These are phyloP conservation scores for Cryptoleucopteryx plumbea DNA, from an alignment of 2,113 vertebrate species.

Conservation along the genomic window DNA sequence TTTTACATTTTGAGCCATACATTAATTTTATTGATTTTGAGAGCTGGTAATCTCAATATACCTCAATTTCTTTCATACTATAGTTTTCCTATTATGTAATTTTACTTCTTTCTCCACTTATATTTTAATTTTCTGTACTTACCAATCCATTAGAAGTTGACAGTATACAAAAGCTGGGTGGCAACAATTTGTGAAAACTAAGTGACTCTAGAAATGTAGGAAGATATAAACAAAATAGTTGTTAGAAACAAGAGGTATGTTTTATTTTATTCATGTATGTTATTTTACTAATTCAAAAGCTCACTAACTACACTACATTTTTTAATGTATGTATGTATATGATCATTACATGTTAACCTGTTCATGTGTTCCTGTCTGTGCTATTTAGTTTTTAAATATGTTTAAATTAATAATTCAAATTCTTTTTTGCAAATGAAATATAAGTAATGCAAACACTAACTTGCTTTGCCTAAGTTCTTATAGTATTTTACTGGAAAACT, in stretches of 20 bases:
- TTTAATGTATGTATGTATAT: background rate
- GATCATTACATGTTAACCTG: background rate
- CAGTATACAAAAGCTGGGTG: background rate
- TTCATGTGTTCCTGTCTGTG: background rate
- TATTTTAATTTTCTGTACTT: conserved; percentile 18
- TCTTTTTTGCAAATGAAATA: background rate
- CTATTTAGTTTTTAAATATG: background rate
- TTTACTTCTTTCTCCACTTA: background rate
- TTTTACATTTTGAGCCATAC: background rate
- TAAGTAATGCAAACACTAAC: conserved; percentile 8
- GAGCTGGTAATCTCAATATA: background rate
- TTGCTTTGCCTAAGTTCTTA: conserved; percentile 14
- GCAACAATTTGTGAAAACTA: background rate
- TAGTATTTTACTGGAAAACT: background rate
- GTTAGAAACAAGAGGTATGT: background rate
- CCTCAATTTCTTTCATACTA: background rate
- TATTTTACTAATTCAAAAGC: conserved; percentile 1
- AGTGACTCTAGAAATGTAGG: background rate
- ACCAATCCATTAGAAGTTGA: background rate
- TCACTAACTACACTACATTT: background rate
- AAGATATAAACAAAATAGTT: background rate
- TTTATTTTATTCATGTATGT: background rate
- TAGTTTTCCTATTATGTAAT: background rate
- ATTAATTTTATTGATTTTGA: background rate
- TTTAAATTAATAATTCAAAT: background rate